Base-by-base conservation (phyloP, 1,140 invertebrate genomes). In the Orchestia grillus region DNA sequence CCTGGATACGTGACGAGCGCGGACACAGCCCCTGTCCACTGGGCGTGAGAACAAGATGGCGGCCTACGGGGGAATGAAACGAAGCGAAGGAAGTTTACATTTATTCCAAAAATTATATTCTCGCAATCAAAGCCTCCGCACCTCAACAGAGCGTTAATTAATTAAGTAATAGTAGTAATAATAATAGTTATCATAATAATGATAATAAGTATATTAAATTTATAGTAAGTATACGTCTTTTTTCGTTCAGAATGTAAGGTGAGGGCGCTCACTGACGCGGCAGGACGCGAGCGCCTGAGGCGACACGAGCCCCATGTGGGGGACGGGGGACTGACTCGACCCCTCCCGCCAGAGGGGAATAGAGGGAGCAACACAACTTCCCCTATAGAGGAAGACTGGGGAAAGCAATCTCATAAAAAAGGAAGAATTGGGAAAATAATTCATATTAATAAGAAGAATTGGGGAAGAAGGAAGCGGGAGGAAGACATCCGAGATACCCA, bases 71-170 rank as follows among this genome's bases (percentile, higher is more conserved):
- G 36, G 3, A 90, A 90, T 41, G 4, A 90, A 90, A 90, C 43
- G 42, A 90, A 44, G 40, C 3, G 28, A 42, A 90, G 3, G 88
- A 16, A 90, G 88, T 90, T 90, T 36, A 90, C 3, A 90, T 90
- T 90, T 90, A 90, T 90, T 90, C 88, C 4, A 90, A 90, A 90
- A 90, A 44, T 90, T 77, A 77, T 77, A 77, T 77, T 77, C 62
- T 77, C 36, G 62, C 62, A 77, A 77, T 77, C 62, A 77, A 77
- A 77, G 62, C 62, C 62, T 77, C 28, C 62, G 62, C 62, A 77
- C 15, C 11, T 77, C 62, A 77, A 77, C 36, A 77, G 28, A 77
- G 28, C 28, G 36, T 15, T 77, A 77, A 77, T 77, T 77, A 77
- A 77, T 8, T 77, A 77, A 77, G 62, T 77, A 77, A 23, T 77